A percentile compares a stretch with the other conserved stretches of the same genome.
Conservation (phyloP, 2,113 vertebrate species). For the Pogonocichla stellata region DNA sequence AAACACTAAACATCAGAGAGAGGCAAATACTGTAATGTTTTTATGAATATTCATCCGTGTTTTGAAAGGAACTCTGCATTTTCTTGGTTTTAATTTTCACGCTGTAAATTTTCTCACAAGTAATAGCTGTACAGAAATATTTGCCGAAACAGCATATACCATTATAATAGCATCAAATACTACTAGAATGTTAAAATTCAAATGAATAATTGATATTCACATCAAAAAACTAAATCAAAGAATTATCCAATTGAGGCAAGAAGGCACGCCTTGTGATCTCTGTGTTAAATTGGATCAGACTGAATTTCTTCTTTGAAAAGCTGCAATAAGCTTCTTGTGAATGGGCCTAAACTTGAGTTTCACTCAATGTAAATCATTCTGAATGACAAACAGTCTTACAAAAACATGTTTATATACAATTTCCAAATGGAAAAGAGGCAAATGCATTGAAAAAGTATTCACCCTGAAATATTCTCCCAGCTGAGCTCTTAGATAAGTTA, state of each 20-base stretch:
- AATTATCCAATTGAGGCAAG: constrained; percentile 31
- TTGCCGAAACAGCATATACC: constrained; percentile 17
- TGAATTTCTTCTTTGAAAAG: constrained; percentile 11
- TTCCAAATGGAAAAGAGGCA: constrained; percentile 13
- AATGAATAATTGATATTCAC: constrained; percentile 56
- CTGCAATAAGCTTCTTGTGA: not conserved
- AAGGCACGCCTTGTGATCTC: not conserved
- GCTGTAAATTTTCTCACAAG: not conserved
- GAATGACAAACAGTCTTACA: constrained; percentile 20
- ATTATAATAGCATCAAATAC: constrained; percentile 14
- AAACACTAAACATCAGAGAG: constrained; percentile 37
- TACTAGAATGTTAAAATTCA: constrained; percentile 34
- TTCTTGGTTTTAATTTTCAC: constrained; percentile 45
- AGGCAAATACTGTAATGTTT: constrained; percentile 17
- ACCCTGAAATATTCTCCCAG: constrained; percentile 16
- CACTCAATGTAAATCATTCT: constrained; percentile 12
- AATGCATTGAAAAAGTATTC: not conserved
- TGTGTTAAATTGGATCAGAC: constrained; percentile 14
- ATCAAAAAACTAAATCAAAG: constrained; percentile 51
- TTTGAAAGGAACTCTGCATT: constrained; percentile 47
- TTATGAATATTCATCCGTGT: constrained; percentile 57
- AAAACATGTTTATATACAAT: constrained; percentile 13
- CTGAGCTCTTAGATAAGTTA: constrained; percentile 6
- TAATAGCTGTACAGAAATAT: constrained; percentile 6
- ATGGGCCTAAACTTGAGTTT: constrained; percentile 17